Conservation (phyloP, 2,888 invertebrate genomes). For the Drosophila barbarae region DNA sequence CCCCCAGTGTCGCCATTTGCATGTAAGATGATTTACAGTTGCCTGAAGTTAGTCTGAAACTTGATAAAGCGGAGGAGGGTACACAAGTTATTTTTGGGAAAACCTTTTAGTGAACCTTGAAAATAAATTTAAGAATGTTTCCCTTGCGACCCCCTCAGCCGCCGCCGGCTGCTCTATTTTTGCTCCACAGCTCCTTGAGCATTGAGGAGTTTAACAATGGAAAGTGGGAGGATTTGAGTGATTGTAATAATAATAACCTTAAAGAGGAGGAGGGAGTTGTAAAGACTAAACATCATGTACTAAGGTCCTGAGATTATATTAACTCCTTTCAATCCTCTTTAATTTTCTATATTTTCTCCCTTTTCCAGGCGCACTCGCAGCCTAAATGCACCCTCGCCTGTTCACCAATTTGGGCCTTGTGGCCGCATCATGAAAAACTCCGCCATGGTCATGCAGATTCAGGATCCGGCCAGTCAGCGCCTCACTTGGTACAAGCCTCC, state of each 20-base stretch:
- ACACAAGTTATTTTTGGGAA: neutral
- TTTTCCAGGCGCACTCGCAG: conserved; percentile 94
- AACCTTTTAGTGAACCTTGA: neutral
- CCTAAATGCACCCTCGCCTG: conserved; percentile 96
- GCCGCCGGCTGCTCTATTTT: conserved; percentile 44
- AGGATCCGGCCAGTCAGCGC: conserved; percentile 97
- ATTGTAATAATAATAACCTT: conserved; percentile 34
- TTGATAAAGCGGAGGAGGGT: neutral
- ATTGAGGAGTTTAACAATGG: conserved; percentile 55
- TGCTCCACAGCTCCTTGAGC: conserved; percentile 45
- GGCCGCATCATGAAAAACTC: conserved; percentile 98
- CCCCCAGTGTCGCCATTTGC: conserved; percentile 23
- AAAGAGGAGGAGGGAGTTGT: neutral
- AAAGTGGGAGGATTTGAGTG: conserved; percentile 14
- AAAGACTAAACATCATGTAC: neutral
- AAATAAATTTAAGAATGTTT: conserved; percentile 46
- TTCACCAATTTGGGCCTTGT: conserved; percentile 98
- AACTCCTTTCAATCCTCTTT: rapidly evolving
- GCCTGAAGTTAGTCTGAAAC: conserved; percentile 4
- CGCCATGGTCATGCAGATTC: conserved; percentile 98
- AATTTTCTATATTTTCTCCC: conserved; percentile 23
- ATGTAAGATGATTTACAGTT: conserved; percentile 24
- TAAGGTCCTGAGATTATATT: conserved; percentile 1
- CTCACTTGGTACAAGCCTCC: conserved; percentile 98
- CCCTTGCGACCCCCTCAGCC: conserved; percentile 46